Conservation (phyloP, 2,113 vertebrate genomes). For the Oceanodroma tethys region DNA sequence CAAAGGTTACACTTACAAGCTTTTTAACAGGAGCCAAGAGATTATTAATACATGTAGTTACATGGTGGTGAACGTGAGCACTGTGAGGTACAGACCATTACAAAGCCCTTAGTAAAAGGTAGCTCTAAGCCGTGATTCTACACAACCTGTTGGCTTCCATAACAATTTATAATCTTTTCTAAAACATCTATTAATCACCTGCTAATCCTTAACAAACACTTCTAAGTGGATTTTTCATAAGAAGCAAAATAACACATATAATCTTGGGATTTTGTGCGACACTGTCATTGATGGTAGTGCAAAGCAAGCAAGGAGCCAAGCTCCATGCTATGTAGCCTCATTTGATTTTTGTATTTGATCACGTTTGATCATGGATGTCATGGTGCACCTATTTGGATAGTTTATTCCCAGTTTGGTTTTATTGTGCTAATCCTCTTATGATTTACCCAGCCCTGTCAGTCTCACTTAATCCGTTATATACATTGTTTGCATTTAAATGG, state of each 20-base stretch:
- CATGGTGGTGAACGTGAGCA: not conserved
- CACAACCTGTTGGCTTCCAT: not conserved
- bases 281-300: not conserved
- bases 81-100: not conserved
- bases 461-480: not conserved
- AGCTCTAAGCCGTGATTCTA: not conserved
- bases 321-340: not conserved
- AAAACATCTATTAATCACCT: not conserved
- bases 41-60: not conserved
- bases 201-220: not conserved
- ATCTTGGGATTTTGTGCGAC: not conserved
- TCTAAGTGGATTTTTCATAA: not conserved
- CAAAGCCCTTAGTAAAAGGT: not conserved
- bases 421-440: not conserved
- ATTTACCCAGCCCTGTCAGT: not conserved
- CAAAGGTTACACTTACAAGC: not conserved
- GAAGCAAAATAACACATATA: not conserved
- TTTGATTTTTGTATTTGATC: not conserved
- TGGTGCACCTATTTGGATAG: not conserved
- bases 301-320: not conserved
- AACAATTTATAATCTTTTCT: not conserved
- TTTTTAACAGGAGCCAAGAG: conserved; percentile 18
- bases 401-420: not conserved
- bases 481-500: not conserved
- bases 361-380: not conserved